Base-by-base conservation (phyloP, 2,888 invertebrate genomes). In the Pyrochroa serraticornis region DNA sequence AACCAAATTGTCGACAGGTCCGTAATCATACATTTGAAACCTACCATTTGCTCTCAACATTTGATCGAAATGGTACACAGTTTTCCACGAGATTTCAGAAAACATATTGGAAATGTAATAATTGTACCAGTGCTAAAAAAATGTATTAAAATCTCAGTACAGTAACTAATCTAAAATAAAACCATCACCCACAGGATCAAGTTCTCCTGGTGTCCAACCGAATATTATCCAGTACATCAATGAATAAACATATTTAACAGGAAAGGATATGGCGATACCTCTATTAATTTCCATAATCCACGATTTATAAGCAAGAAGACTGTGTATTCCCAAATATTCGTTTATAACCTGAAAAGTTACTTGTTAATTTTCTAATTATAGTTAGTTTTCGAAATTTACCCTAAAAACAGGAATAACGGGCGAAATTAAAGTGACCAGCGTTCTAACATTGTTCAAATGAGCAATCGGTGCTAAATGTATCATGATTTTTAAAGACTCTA, bases 1-100 rank as follows among this genome's bases (percentile, higher is more conserved):
- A 52, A 72, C 66, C n/a, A 81, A 43, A 69, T 89, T 89, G 6
- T 76, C 79, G 1, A 71, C 68, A 0, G 68, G 41, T 0, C 89
- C 90, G 63, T 85, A 88, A 71, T 91, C 88, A 63, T 83, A 90
- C 71, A 82, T 83, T 62, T 83, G 83, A 68, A 89, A 90, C 56
- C 80, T 78, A 0, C 84, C 83, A 9, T 73, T 64, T n/a, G 13
- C 8, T 1, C 33, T 37, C 3, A 30, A 6, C 7, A 55, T n/a
- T 43, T 55, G 49, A 14, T n/a, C 10, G 32, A 22, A 48, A 33
- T 55, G 55, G n/a, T 22, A 5, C 7, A 42, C 1, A 7, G 38
- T 49, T 33, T 55, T 55, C 41, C 43, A 42, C 6, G 55, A 43
- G 14, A 48, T 49, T n/a, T n/a, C n/a, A n/a, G n/a, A n/a, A n/a